These are phyloP conservation scores for Fulica atra DNA, from an alignment of 2,113 vertebrate genomes.

Conservation along the genomic window DNA sequence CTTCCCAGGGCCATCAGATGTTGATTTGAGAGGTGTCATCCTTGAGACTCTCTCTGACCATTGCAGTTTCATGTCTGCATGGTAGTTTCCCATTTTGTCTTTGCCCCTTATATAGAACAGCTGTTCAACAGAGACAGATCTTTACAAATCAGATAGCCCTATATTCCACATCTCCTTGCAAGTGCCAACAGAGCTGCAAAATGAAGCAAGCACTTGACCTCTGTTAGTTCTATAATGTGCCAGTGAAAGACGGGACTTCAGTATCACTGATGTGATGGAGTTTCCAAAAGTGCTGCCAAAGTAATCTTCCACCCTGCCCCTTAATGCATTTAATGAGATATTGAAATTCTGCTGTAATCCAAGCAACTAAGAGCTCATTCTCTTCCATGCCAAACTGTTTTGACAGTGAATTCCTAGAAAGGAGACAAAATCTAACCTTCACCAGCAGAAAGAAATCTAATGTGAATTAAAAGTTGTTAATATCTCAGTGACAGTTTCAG, in stretches of 20 bases:
- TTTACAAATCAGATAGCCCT: background rate
- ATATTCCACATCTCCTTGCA: background rate
- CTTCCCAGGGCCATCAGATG: background rate
- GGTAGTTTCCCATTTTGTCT: background rate
- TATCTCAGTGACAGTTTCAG: background rate
- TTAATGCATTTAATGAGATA: background rate
- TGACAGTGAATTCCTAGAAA: background rate
- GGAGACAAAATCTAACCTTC: slow-evolving; percentile 18
- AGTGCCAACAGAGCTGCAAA: background rate
- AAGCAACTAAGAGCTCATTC: background rate
- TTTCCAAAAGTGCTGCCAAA: background rate
- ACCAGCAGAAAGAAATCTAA: background rate
- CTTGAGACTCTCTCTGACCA: background rate
- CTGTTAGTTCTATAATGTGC: background rate
- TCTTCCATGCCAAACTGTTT: background rate
- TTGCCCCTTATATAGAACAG: background rate
- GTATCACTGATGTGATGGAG: background rate
- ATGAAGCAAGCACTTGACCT: background rate
- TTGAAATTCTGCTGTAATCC: slow-evolving; percentile 6
- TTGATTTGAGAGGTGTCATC: background rate
- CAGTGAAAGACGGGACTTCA: background rate
- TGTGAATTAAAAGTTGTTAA: background rate
- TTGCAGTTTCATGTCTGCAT: background rate
- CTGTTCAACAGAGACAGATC: background rate
- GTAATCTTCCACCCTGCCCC: background rate